Base-by-base conservation (phyloP, 2,797 vertebrate genomes). In the Sebastes nivosus region DNA sequence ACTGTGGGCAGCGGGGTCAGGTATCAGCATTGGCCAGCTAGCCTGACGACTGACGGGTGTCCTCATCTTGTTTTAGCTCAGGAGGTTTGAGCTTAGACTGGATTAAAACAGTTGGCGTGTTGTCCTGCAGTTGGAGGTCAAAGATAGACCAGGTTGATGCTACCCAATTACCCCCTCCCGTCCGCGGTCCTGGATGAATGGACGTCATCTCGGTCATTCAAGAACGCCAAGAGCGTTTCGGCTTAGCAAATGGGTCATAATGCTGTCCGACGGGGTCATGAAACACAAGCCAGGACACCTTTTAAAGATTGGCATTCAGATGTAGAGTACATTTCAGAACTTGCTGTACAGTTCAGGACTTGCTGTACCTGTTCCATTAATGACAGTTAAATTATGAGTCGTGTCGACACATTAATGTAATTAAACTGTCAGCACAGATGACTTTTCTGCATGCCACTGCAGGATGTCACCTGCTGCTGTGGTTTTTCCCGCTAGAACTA, bases 41-140 rank as follows among this genome's bases (percentile, higher is more conserved):
- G 24, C 36, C 27, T 77, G 67, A 75, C 4, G 6, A 10, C 70
- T 14, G 73, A 69, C 29, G 5, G 57, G 57, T 80, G 77, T 77
- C 75, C 88, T 32, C 1, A 4, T 77, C 83, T 77, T 13, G 9
- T 81, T 89, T 85, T 84, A 91, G 82, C 74, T 38, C 73, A 4
- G 77, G 30, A 38, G 46, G 54, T 70, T 64, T 16, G 52, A 30
- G 74, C 57, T 82, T 29, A 79, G 72, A 81, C 70, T 1, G 57
- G 88, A 88, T 94, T 93, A 80, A 30, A 69, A 14, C 50, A 0
- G 79, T 77, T 88, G 84, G 78, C 71, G 7, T 83, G 71, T 72
- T 50, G 38, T 10, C 24, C 13, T 58, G 67, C 12, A 6, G 30
- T 29, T 8, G 1, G 1, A 72, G 38, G 77, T 84, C 83, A 66